Evolutionary conservation across 2,113 vertebrate species (phyloP), one percentile per base, ranked within the genome.

Genomic region (Esox niger): DNA sequence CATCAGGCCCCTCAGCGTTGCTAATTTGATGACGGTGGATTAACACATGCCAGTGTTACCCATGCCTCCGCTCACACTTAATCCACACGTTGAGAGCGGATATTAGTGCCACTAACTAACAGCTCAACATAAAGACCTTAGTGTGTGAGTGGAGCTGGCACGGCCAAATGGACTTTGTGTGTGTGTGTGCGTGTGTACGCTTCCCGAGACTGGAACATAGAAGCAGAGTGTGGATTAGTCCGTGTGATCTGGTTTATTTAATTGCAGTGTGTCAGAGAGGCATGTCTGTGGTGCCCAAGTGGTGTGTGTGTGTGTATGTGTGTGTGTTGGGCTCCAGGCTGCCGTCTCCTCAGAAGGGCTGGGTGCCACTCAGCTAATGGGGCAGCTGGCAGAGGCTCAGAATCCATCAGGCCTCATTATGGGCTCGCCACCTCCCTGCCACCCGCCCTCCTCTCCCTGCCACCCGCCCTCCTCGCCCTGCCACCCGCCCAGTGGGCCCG

Each of bases 331-430:
- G 73, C 43, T 68, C 78, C 79, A 76, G 78, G 79, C 68, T 78
- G 72, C 15, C 75, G 59, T 71, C 70, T 77, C 77, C 74, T 76
- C 79, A 82, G 69, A 1, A 4, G 69, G 66, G 63, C 58, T 69
- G 20, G 61, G 80, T 86, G 81, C 78, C 87, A 90, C 85, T 90
- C 85, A 87, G 79, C 86, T 89, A 91, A 91, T 89, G 83, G 83
- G 75, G 78, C 80, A 82, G 79, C 85, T 91, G 89, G 89, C 89
- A 88, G 62, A n/a, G 75, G 74, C 71, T 86, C 85, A 77, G 83
- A 87, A 87, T 86, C 79, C 83, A 87, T 87, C 84, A 86, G 86
- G 78, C 74, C 74, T 87, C 84, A 74, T 84, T 88, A 86, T 73
- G 60, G 77, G 69, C 79, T 65, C 79, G 55, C 38, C 65, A 56